Evolutionary conservation across 2,113 vertebrate species (phyloP), one percentile per base, ranked within the genome.

Genomic region (Propithecus coquereli): DNA sequence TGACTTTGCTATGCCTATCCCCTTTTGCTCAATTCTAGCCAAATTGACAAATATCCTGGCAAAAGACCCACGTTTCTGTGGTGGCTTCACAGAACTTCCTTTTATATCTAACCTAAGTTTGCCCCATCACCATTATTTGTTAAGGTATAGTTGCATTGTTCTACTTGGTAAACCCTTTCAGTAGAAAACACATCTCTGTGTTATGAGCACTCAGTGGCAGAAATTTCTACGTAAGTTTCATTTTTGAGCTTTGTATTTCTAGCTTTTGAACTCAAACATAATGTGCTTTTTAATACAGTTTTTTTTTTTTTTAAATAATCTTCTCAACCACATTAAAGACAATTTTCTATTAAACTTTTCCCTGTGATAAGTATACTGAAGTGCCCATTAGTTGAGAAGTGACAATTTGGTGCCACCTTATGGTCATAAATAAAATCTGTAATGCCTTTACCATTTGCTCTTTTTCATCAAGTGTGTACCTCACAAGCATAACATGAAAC

Each of bases 391-490:
- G 40, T 34, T 91, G 73, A 73, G 30, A 83, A 93, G 54, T 94
- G 43, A 89, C 45, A 90, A 4, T 79, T 91, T 97, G 94, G 94
- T 94, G 92, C 89, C 96, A 92, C 90, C 90, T 94, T 68, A 20
- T 94, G 94, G 91, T 94, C 61, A 47, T 74, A 57, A 93, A 88
- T 43, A 45, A 90, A 73, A 87, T 83, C 4, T 45, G 0, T 80
- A 59, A 54, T 94, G 63, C 76, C n/a, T 81, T 70, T 30, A 84
- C 43, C 30, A 71, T 54, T 40, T 92, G 57, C 37, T 91, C 2
- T 63, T 87, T 88, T 83, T 86, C 65, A 59, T 65, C 65, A 90
- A 54, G 30, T 92, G 52, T 83, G 30, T 32, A 47, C 57, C 63
- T 91, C 45, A 34, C 57, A 93, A 91, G 34, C 65, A 57, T 22